Base-by-base conservation (phyloP, 2,113 vertebrate species). In the Coturnix japonica region DNA sequence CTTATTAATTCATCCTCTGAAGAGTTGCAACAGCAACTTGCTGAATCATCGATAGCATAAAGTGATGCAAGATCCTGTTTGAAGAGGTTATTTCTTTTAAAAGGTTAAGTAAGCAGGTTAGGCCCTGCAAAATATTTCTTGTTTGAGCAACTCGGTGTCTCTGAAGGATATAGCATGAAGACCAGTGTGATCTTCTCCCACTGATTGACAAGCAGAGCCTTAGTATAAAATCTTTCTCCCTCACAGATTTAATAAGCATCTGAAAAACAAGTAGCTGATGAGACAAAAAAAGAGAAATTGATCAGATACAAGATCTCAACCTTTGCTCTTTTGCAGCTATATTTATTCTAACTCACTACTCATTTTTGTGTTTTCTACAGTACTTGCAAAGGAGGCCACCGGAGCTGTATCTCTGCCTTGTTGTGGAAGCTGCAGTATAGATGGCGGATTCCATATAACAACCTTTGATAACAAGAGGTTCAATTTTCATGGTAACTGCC, bases 401-500 rank as follows among this genome's bases (percentile, higher is more conserved):
- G 97, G 97, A 89, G 33, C 59, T 97, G 97, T 18, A 54, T 75
- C 51, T 84, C 87, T 95, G 43, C 90, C 96, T 46, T 97, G 97
- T 65, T 95, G 96, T 81, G 97, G 96, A 91, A 96, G 69, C n/a
- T 97, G 97, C 65, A 96, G 92, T 37, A 53, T 97, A 82, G 97
- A 96, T 93, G 97, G 97, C 95, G 97, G 97, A 85, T 96, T 95
- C 81, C 97, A 97, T 47, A 53, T 97, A 65, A 96, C 93, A 59
- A 97, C 97, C 0, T 98, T 96, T 0, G 97, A 98, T 85, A 96
- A 94, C 35, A 97, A 94, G 41, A 91, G 95, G 61, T 97, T 96
- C 87, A 93, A 88, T 91, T 97, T 98, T 91, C 97, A 98, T 81
- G 97, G 97, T 79, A 97, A 97, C 80, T 98, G 97, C 64, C 95